phyloP scores from a whole-genome alignment of 2,888 invertebrate genomes.

The Mactromeris polynyma region DNA sequence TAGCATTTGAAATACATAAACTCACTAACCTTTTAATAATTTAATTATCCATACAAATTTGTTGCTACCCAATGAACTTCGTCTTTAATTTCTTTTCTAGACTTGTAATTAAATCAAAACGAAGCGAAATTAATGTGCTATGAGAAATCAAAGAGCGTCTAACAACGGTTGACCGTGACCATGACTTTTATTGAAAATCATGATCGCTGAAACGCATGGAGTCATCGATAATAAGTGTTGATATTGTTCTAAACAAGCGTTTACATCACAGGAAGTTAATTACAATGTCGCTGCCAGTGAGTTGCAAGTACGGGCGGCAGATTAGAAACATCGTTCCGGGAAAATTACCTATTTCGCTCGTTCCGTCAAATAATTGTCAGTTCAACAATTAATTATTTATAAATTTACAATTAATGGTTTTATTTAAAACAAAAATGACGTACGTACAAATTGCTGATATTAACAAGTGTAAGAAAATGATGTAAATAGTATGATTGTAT shows the following conservation, averaged over 20 bases:
- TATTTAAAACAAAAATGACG: too few species aligned
- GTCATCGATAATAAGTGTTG: background rate
- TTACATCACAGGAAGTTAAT: background rate
- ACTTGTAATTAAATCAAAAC: conserved; percentile 11
- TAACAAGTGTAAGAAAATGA: too few species aligned
- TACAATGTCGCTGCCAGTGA: background rate
- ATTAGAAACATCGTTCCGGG: background rate
- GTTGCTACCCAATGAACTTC: background rate
- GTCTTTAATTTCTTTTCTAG: background rate
- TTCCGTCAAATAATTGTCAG: background rate
- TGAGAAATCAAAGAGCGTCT: conserved; percentile 3
- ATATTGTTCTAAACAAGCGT: background rate
- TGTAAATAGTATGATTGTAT: too few species aligned
- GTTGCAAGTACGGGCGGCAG: background rate
- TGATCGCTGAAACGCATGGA: conserved; percentile 27
- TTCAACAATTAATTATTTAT: background rate
- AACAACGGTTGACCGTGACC: conserved; percentile 2
- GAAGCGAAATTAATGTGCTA: background rate
- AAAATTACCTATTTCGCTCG: background rate
- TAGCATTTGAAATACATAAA: background rate
- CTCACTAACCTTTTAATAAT: conserved; percentile 8
- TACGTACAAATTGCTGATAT: too few species aligned
- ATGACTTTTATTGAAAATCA: conserved; percentile 25
- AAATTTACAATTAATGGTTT: too few species aligned
- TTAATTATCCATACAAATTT: conserved; percentile 18